Evolutionary conservation across 2,113 vertebrate species (phyloP).

Genomic region (Polyodon spathula): DNA sequence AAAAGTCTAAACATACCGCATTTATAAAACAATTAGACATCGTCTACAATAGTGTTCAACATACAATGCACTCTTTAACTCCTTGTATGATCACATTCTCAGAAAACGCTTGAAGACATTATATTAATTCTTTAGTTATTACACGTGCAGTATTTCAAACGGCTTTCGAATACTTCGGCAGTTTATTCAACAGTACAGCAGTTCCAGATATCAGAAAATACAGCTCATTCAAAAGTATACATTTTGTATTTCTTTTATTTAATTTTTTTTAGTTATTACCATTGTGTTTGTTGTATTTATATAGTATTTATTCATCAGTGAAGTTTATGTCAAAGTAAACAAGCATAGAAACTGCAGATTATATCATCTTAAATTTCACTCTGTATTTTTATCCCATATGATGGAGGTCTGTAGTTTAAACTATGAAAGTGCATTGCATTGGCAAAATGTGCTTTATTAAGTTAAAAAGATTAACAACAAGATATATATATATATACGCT

Average conservation of each 20-base stretch:
- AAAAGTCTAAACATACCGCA: slow-evolving; percentile 41
- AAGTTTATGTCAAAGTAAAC: neutral
- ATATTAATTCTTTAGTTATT: slow-evolving; percentile 40
- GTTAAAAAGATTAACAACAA: too few species aligned
- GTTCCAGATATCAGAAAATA: slow-evolving; percentile 27
- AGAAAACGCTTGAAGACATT: slow-evolving; percentile 56
- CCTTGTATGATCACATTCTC: slow-evolving; percentile 43
- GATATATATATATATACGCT: neutral
- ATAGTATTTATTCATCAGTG: slow-evolving; percentile 2
- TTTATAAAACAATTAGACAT: slow-evolving; percentile 63
- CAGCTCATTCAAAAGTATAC: neutral
- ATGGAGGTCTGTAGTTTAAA: too few species aligned
- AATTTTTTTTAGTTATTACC: too few species aligned
- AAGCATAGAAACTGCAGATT: slow-evolving; percentile 1
- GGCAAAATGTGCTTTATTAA: too few species aligned
- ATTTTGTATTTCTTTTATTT: neutral
- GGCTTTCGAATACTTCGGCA: slow-evolving; percentile 21
- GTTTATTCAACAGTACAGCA: slow-evolving; percentile 38
- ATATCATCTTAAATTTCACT: too few species aligned
- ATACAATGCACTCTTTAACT: slow-evolving; percentile 30
- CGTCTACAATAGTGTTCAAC: slow-evolving; percentile 31
- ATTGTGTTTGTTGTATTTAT: too few species aligned
- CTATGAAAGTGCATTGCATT: too few species aligned
- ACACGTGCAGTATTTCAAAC: slow-evolving; percentile 53
- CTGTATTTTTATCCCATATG: too few species aligned